Evolutionary conservation across 2,113 vertebrate species (phyloP).

Genomic region (sheep (Ovis aries)): DNA sequence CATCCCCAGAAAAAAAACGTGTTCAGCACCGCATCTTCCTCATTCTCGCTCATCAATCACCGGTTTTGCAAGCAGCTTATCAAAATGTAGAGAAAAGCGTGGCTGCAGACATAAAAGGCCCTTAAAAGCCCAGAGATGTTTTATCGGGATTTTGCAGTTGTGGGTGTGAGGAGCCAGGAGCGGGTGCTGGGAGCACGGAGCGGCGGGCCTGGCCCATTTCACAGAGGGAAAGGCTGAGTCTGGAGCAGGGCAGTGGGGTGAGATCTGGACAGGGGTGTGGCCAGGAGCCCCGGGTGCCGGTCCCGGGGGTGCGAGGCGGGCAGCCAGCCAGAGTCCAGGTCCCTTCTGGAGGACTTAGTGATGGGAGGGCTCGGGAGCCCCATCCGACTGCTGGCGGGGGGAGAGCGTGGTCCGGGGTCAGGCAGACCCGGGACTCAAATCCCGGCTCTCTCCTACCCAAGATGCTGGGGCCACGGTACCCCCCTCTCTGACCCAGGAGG

Average conservation of each 20-base stretch:
- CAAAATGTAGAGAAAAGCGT: background rate
- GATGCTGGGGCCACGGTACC: background rate
- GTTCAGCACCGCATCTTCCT: background rate
- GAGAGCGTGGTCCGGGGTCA: background rate
- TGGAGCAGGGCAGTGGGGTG: background rate
- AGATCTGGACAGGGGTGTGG: background rate
- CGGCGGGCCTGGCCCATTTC: background rate
- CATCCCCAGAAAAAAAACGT: background rate
- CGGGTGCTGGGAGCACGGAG: accelerated
- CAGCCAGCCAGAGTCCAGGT: background rate
- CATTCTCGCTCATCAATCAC: conserved; percentile 11
- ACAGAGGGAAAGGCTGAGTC: background rate
- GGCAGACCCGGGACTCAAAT: background rate
- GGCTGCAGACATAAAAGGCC: background rate
- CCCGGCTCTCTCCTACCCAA: background rate
- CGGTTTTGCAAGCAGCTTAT: background rate
- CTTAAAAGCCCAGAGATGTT: background rate
- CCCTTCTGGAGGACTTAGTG: background rate
- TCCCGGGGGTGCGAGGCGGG: background rate
- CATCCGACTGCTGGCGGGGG: accelerated
- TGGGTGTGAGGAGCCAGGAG: accelerated
- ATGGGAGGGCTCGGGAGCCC: background rate
- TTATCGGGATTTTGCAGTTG: background rate
- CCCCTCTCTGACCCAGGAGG: background rate
- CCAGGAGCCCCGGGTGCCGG: background rate